These are phyloP conservation scores for Agrilus cyanescens DNA, from an alignment of 2,888 invertebrate genomes.

Conservation along the genomic window DNA sequence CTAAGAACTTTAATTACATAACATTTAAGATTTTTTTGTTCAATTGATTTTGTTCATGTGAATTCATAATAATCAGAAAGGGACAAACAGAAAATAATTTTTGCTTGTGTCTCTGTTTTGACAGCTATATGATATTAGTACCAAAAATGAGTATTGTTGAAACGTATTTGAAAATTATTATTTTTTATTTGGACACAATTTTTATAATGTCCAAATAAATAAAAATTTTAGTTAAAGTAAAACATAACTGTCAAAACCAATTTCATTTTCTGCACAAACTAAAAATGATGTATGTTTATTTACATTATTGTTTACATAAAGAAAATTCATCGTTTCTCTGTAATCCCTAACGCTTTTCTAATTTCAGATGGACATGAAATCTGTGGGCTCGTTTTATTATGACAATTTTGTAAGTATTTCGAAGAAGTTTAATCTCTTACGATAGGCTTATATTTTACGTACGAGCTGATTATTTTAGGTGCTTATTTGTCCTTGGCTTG, in stretches of 20 bases:
- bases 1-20: conserved; percentile 39
- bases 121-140: no score
- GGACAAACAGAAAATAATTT: no score
- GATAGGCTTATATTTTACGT: background rate
- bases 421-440: background rate
- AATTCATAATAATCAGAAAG: no score
- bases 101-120: no score
- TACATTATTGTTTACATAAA: conserved; percentile 14
- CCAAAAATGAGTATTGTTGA: no score
- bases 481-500: no score
- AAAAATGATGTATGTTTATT: conserved; percentile 6
- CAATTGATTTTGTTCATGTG: no score
- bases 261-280: conserved; percentile 3
- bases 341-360: conserved; percentile 21
- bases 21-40: conserved; percentile 5
- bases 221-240: no score
- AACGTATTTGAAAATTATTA: no score
- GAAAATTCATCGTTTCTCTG: conserved; percentile 18
- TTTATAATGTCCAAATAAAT: no score
- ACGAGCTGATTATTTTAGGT: no score
- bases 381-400: conserved; percentile 91
- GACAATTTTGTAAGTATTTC: conserved; percentile 83
- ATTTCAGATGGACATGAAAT: conserved; percentile 93
- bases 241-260: conserved; percentile 7
- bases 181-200: no score